These are phyloP conservation scores for Stegana nigrithorax DNA, from an alignment of 2,888 invertebrate species.

Conservation along the genomic window DNA sequence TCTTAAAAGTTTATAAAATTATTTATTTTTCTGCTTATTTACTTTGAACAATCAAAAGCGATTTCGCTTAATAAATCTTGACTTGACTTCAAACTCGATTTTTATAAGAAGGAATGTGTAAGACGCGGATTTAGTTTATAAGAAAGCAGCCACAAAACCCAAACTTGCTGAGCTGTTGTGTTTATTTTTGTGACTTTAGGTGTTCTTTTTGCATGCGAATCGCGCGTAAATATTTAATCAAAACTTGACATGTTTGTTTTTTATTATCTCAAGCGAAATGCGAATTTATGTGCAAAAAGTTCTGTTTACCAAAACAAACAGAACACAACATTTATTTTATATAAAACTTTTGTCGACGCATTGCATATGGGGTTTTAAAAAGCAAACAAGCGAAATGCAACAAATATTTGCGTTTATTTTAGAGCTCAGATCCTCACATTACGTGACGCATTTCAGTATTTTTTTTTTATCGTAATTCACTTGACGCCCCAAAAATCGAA, in stretches of 20 bases:
- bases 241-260: slow-evolving; percentile 2
- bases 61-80: not conserved
- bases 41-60: slow-evolving; percentile 2
- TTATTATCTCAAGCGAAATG: not conserved
- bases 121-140: slow-evolving; percentile 1
- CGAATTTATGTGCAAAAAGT: too few relatives aligned
- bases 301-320: too few relatives aligned
- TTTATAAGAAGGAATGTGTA: not conserved
- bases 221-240: slow-evolving; percentile 4
- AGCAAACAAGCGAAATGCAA: too few relatives aligned
- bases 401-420: too few relatives aligned
- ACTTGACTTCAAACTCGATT: too few relatives aligned
- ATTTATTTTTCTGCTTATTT: not conserved
- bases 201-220: not conserved
- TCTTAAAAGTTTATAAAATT: not conserved
- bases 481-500: too few relatives aligned
- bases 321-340: too few relatives aligned
- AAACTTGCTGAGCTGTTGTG: not conserved
- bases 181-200: not conserved
- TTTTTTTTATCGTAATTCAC: too few relatives aligned
- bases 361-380: too few relatives aligned
- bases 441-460: too few relatives aligned
- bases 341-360: too few relatives aligned
- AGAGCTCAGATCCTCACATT: too few relatives aligned
- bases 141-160: not conserved